Evolutionary conservation across 2,888 invertebrate species (phyloP).

Genomic region (Campoplex nolae): DNA sequence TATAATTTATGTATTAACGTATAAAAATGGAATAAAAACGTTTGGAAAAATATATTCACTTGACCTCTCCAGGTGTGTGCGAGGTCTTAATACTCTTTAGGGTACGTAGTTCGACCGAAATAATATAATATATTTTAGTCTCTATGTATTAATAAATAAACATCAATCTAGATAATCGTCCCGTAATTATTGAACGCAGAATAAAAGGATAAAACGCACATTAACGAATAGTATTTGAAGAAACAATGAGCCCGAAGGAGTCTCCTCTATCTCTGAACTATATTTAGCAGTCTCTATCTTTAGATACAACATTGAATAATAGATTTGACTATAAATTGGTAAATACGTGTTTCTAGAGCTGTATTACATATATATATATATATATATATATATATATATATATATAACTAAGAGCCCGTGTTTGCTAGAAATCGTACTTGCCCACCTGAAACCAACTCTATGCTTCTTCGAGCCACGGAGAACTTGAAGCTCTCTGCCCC

Average conservation of each 20-base stretch:
- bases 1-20: too few species aligned
- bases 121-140: constrained; percentile 37
- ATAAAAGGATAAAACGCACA: constrained; percentile 47
- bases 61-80: too few species aligned
- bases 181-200: constrained; percentile 55
- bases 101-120: constrained; percentile 42
- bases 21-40: too few species aligned
- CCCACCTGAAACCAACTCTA: constrained; percentile 54
- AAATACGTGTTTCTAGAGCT: constrained; percentile 80
- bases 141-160: constrained; percentile 59
- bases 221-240: constrained; percentile 46
- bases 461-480: constrained; percentile 2
- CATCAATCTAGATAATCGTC: constrained; percentile 45
- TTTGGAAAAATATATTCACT: too few species aligned
- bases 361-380: constrained; percentile 75
- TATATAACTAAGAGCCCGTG: constrained; percentile 74
- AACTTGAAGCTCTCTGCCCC: constrained; percentile 12
- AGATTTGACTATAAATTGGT: constrained; percentile 81
- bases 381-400: constrained; percentile 75
- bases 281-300: constrained; percentile 80
- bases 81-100: not conserved
- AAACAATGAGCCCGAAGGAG: constrained; percentile 71
- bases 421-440: constrained; percentile 77
- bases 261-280: constrained; percentile 67
- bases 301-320: constrained; percentile 80